These are phyloP conservation scores for Oenanthe oenanthe DNA, from an alignment of 2,113 vertebrate genomes.

Conservation along the genomic window DNA sequence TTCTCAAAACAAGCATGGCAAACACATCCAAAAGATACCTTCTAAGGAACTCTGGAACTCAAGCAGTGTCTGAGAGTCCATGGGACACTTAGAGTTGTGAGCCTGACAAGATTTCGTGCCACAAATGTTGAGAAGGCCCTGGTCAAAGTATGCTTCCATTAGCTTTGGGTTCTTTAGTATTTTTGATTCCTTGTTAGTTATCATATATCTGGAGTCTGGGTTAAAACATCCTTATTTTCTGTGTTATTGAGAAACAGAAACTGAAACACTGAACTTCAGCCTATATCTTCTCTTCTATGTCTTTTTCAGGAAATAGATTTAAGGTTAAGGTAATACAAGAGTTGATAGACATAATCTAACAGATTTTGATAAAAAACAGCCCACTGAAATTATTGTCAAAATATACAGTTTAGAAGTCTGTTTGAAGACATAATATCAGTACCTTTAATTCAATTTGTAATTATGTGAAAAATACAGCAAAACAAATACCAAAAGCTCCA, in stretches of 20 bases:
- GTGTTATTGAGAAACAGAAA: background rate
- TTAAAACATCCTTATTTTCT: background rate
- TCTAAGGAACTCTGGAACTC: background rate
- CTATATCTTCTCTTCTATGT: background rate
- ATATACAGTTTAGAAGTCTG: background rate
- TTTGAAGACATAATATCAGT: background rate
- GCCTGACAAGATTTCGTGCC: background rate
- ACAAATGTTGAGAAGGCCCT: background rate
- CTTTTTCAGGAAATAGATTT: background rate
- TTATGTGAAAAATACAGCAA: background rate
- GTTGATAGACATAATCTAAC: background rate
- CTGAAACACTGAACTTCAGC: background rate
- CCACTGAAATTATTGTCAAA: background rate
- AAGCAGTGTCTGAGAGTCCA: background rate
- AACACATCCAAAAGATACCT: background rate
- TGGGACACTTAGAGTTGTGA: background rate
- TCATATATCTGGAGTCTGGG: background rate
- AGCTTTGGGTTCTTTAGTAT: background rate
- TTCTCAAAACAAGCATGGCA: background rate
- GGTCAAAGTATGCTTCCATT: background rate
- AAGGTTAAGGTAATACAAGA: background rate
- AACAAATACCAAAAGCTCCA: background rate
- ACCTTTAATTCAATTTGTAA: background rate
- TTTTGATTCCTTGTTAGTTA: background rate
- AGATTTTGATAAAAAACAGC: background rate